Evolutionary conservation across 2,113 vertebrate genomes (phyloP), one percentile per base, ranked within the genome.

Genomic region (Menura novaehollandiae): DNA sequence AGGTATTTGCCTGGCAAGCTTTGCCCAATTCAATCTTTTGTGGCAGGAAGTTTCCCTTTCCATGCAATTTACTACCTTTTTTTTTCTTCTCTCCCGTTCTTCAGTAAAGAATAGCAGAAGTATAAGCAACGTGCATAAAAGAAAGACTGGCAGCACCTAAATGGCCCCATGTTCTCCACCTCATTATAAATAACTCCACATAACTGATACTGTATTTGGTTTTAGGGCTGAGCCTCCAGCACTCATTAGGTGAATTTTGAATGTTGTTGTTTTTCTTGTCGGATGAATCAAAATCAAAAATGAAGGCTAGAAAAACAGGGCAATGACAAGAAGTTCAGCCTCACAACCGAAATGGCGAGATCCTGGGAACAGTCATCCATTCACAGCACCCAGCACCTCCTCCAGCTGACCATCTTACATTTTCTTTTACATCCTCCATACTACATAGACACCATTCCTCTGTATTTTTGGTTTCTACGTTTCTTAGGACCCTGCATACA

Each of bases 31-130:
- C 67, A 62, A 16, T 41, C 53, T 83, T 62, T 37, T 32, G 51
- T 26, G 41, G 63, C 39, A 95, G 75, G 68, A 94, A 86, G 72
- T 56, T 88, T 74, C 35, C 55, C 52, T 80, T 69, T 43, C 82
- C 26, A 15, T 2, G 3, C 32, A 79, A 79, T 43, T 44, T 41
- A 60, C 24, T 47, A 16, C 22, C 26, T 62, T 27, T 2, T 35
- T 35, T 59, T 55, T 12, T 41, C 2, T 16, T 13, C 3, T 13
- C 9, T 6, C 24, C 3, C 0, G 0, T 9, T 47, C 26, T 63
- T 51, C 53, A 32, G 30, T 63, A 60, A 39, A 53, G 20, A 68
- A 53, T 1, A 88, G 46, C 15, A 51, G 13, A 77, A 73, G 33
- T 33, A 51, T 47, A 68, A 71, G 69, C 51, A 77, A 51, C 1